phyloP scores from a whole-genome alignment of 2,113 vertebrate species.

The Fukomys damarensis region DNA sequence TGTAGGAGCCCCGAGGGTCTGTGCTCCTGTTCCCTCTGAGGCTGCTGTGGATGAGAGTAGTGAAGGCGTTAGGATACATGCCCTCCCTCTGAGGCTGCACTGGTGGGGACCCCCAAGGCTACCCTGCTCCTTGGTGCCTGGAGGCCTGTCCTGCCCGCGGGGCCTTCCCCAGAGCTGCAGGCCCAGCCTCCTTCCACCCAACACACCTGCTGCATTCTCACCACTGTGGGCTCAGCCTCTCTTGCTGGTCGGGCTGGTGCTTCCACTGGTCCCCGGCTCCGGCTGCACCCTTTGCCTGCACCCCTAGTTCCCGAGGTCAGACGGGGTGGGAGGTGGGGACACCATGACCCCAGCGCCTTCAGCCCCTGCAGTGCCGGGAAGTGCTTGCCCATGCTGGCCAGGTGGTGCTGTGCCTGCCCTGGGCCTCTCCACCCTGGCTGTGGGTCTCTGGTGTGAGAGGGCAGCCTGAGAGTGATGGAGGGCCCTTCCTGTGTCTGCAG shows the following conservation, averaged over 20 bases:
- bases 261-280: not conserved
- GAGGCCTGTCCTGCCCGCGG: not conserved
- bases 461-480: not conserved
- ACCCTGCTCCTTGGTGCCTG: not conserved
- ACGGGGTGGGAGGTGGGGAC: too few species aligned
- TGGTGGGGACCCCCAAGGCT: not conserved
- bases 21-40: not conserved
- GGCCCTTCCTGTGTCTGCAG: not conserved
- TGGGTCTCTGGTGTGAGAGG: not conserved
- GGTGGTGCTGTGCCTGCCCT: not conserved
- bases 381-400: not conserved
- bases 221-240: not conserved
- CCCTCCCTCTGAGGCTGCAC: fast-evolving
- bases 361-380: too few species aligned
- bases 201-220: fast-evolving
- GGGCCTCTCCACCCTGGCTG: too few species aligned
- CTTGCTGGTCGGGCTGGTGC: fast-evolving
- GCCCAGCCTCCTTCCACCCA: not conserved
- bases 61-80: not conserved
- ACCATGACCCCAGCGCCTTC: too few species aligned
- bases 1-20: not conserved
- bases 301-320: not conserved
- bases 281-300: too few species aligned
- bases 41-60: not conserved
- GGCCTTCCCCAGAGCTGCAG: not conserved